Base-by-base conservation (phyloP, 2,797 vertebrate genomes). In the Champsocephalus gunnari region DNA sequence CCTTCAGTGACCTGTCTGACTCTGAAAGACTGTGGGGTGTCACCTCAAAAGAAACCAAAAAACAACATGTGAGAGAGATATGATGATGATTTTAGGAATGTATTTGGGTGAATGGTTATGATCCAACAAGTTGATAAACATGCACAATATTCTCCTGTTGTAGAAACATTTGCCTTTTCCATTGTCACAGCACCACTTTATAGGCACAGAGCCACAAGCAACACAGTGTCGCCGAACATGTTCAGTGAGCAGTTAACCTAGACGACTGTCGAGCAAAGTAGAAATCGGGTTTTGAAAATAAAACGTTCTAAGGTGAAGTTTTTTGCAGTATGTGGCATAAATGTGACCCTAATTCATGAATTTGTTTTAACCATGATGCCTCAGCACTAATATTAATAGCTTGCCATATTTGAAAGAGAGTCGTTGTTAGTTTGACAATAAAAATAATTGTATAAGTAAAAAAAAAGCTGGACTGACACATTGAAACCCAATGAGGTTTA, bases 11-110 rank as follows among this genome's bases (percentile, higher is more conserved):
- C 87, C 72, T 63, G 88, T 92, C 90, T 92, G 86, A 73, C 77
- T 91, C 92, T 84, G 94, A 96, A 47, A 65, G 66, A 58, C 76
- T 71, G 60, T 69, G 84, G 55, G 61, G 78, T 72, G 65, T 85
- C 71, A 16, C 80, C 79, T 89, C 58, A 1, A 5, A 32, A 24
- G 48, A 34, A 38, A 88, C 81, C 84, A 88, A 89, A 85, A 55
- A 16, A 24, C 38, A n/a, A 38, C 34, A 38, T 56, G 44, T 11
- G 12, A 49, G 54, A 12, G 2, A 64, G 55, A 50, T 48, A 28
- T 19, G 47, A 59, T 32, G 6, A 16, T 43, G 12, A 10, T 66
- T 17, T 66, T 2, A 4, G 2, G 12, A 9, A 13, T 66, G 19
- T 58, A 14, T 71, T 48, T 64, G 34, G 19, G 3, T 61, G 34